Evolutionary conservation across 2,797 vertebrate genomes (phyloP).

Genomic region (Spinus olivaceus): DNA sequence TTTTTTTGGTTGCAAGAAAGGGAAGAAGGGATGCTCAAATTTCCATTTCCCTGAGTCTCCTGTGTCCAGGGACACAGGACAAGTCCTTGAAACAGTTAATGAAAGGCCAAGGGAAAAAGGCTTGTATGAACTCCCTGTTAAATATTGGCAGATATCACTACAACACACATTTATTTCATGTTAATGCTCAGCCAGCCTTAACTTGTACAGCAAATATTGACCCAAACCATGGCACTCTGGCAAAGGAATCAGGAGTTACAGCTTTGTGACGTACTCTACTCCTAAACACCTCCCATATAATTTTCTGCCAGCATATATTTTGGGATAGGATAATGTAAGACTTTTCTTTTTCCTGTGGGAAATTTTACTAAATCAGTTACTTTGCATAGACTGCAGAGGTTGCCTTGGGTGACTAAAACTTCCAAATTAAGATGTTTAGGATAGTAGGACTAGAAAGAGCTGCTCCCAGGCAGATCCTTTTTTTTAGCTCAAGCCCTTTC

Average conservation of each 20-base stretch:
- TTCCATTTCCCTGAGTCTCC: background rate
- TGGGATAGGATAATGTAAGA: background rate
- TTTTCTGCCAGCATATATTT: background rate
- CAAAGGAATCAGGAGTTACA: background rate
- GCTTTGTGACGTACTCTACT: background rate
- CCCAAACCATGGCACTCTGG: background rate
- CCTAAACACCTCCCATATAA: background rate
- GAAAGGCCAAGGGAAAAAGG: background rate
- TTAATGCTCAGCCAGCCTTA: conserved; percentile 17
- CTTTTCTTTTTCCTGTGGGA: background rate
- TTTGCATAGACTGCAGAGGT: background rate
- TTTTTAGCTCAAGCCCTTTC: background rate
- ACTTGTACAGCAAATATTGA: conserved; percentile 31
- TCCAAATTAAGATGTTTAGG: background rate
- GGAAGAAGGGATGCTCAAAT: background rate
- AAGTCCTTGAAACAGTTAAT: background rate
- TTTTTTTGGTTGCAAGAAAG: background rate
- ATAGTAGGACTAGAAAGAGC: background rate
- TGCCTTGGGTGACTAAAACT: background rate
- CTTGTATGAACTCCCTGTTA: background rate
- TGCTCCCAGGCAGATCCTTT: background rate
- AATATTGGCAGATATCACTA: background rate
- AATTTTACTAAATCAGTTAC: background rate
- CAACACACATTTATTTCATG: background rate
- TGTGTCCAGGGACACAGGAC: background rate